These are phyloP conservation scores for Chionis minor DNA, from an alignment of 2,113 vertebrate genomes.

Conservation along the genomic window DNA sequence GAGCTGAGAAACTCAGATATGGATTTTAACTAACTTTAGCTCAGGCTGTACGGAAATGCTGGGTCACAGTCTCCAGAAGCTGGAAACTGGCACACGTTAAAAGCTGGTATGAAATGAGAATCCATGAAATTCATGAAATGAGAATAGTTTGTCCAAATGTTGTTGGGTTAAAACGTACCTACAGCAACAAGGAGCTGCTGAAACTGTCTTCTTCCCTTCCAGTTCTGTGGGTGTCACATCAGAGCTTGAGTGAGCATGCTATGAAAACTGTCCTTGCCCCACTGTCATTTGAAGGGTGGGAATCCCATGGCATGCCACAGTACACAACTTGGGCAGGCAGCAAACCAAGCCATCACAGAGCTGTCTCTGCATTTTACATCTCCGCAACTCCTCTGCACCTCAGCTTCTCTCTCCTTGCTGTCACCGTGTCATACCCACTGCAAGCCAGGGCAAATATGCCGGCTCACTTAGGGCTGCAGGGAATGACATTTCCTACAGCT, in stretches of 20 bases:
- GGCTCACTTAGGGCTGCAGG: not conserved
- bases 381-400: not conserved
- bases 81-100: not conserved
- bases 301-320: not conserved
- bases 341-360: not conserved
- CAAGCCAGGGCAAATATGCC: not conserved
- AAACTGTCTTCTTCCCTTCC: not conserved
- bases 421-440: too few relatives aligned
- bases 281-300: not conserved
- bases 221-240: not conserved
- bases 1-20: not conserved
- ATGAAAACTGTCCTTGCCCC: not conserved
- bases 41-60: not conserved
- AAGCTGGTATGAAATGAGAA: not conserved
- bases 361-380: not conserved
- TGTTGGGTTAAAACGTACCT: not conserved
- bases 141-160: not conserved
- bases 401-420: not conserved
- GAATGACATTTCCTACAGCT: not conserved
- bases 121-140: not conserved
- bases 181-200: not conserved
- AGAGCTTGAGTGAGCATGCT: not conserved
- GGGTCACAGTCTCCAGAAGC: not conserved
- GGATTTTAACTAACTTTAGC: not conserved
- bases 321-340: not conserved